Conservation (phyloP, 2,797 vertebrate species). For the Anguilla megastoma region DNA sequence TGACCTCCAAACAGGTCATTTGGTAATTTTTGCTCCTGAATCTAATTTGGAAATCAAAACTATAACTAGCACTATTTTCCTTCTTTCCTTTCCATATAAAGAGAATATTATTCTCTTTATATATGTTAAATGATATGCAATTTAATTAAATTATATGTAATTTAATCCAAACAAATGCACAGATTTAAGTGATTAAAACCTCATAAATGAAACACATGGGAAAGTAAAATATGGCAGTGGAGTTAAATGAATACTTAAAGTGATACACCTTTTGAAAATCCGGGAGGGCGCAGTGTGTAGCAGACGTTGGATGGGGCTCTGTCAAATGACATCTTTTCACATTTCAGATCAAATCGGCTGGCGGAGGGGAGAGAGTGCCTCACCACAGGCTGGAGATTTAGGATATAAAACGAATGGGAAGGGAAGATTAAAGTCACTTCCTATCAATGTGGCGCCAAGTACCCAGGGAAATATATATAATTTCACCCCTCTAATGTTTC, state of each 20-base stretch:
- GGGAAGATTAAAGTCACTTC: conserved; percentile 62
- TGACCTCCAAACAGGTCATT: neutral
- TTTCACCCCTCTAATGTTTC: conserved; percentile 61
- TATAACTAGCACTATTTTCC: neutral
- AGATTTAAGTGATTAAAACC: neutral
- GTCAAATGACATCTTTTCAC: conserved; percentile 45
- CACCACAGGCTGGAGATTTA: conserved; percentile 38
- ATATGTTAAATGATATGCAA: too few species aligned
- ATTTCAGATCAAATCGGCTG: conserved; percentile 44
- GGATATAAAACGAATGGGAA: conserved; percentile 42
- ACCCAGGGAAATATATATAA: conserved; percentile 57
- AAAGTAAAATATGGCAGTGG: neutral
- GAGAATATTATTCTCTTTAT: too few species aligned
- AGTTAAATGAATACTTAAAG: neutral
- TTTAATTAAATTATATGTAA: neutral
- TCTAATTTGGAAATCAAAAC: neutral
- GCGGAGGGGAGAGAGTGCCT: neutral
- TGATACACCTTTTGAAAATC: neutral
- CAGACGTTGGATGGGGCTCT: conserved; percentile 29
- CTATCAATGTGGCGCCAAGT: conserved; percentile 52
- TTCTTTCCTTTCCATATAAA: neutral
- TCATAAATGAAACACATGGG: neutral
- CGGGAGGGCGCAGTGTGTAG: neutral
- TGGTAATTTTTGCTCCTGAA: neutral
- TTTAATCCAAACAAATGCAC: neutral